phyloP scores from a whole-genome alignment of 2,888 invertebrate genomes.

The Podotricha telesiphe region DNA sequence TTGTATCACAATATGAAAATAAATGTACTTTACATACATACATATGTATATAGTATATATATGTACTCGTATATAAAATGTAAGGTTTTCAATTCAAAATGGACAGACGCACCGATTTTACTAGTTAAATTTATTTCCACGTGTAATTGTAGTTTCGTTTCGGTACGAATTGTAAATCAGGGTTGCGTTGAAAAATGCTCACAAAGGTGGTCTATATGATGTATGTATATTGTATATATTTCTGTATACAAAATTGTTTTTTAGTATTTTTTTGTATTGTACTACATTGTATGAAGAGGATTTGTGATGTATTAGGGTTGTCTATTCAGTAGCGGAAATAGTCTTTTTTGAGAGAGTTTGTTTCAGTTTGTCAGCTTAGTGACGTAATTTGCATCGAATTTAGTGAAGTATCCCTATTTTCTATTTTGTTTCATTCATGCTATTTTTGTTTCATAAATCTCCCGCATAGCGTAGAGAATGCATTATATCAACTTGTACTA shows the following conservation, averaged over 20 bases:
- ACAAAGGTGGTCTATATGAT: slow-evolving; percentile 45
- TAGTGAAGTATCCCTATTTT: too few species aligned
- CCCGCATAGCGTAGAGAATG: too few species aligned
- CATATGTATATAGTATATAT: background rate
- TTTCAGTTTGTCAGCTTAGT: too few species aligned
- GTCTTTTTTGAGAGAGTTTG: background rate
- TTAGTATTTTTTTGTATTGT: background rate
- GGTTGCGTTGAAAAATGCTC: slow-evolving; percentile 38
- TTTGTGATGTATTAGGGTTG: slow-evolving; percentile 6
- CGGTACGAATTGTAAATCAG: slow-evolving; percentile 41
- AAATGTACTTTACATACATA: background rate
- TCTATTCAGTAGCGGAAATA: background rate
- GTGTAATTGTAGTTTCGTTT: slow-evolving; percentile 38
- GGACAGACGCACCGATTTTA: slow-evolving; percentile 27
- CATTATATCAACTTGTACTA: too few species aligned
- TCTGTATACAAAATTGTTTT: slow-evolving; percentile 7
- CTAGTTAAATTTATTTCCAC: slow-evolving; percentile 40
- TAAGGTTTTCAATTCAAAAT: slow-evolving; percentile 23
- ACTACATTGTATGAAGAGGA: background rate
- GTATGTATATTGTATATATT: background rate
- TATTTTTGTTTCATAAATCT: too few species aligned
- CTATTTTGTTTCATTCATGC: too few species aligned
- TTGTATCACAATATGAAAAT: background rate
- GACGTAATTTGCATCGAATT: too few species aligned
- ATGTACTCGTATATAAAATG: background rate